Evolutionary conservation across 2,888 invertebrate species (phyloP).

Genomic region (Yponomeuta sedellus): DNA sequence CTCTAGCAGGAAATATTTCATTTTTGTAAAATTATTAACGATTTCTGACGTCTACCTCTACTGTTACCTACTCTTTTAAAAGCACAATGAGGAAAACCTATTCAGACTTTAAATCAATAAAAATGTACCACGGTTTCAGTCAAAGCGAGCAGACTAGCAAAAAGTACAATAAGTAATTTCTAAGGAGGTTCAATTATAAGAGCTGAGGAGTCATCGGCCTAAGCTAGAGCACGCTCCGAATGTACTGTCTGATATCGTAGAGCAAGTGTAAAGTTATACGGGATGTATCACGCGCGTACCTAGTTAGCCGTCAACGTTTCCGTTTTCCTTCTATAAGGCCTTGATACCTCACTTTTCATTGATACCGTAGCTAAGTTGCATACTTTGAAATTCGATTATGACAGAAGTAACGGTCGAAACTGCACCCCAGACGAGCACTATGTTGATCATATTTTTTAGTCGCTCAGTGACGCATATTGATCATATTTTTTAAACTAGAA

Average conservation of each 20-base stretch:
- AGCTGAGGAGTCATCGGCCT: background rate
- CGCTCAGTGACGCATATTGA: no score
- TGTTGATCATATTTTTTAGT: no score
- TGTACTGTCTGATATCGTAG: background rate
- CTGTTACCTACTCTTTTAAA: constrained; percentile 39
- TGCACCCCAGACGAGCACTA: no score
- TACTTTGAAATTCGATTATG: background rate
- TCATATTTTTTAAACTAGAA: no score
- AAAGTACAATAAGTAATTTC: background rate
- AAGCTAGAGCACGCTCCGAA: background rate
- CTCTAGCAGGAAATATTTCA: background rate
- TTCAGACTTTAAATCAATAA: background rate
- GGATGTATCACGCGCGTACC: background rate
- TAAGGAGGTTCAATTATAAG: background rate
- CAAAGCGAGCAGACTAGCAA: background rate
- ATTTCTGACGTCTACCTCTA: constrained; percentile 42
- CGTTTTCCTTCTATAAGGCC: background rate
- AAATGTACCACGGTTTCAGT: constrained; percentile 1
- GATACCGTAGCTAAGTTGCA: background rate
- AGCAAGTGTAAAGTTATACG: background rate
- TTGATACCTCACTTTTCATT: background rate
- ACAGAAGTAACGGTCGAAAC: no score
- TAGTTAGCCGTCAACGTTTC: background rate
- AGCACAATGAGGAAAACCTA: constrained; percentile 3
- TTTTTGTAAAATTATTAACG: constrained; percentile 25